Conservation (phyloP, 2,113 vertebrate species). For the Lepidothrix coronata region DNA sequence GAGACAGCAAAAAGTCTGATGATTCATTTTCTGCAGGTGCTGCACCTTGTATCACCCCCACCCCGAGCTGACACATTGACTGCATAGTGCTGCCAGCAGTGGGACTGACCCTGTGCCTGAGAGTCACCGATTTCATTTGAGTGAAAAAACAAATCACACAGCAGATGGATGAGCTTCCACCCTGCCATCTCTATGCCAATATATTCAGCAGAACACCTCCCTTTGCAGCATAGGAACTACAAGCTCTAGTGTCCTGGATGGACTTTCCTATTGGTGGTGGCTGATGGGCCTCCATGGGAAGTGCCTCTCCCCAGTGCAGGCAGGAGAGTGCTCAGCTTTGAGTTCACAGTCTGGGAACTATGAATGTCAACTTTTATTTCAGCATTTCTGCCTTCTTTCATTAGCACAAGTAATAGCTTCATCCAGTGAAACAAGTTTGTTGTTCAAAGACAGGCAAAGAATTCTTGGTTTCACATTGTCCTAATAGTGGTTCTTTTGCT, state of each 20-base stretch:
- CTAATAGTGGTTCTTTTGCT: neutral
- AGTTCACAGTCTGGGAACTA: neutral
- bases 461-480: neutral
- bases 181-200: neutral
- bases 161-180: neutral
- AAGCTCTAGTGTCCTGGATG: neutral
- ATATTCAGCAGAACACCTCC: neutral
- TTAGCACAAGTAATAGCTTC: neutral
- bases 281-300: neutral
- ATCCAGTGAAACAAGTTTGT: neutral
- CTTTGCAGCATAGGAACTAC: neutral
- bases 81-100: neutral
- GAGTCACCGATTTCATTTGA: neutral
- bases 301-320: neutral
- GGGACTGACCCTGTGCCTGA: neutral
- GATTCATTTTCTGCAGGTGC: neutral
- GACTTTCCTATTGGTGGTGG: neutral
- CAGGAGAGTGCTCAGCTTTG: neutral
- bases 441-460: neutral
- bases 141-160: neutral
- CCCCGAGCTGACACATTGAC: neutral
- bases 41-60: rapidly evolving
- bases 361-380: neutral
- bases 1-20: neutral
- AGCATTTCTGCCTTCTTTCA: neutral